Evolutionary conservation across 1,140 invertebrate species (phyloP).

Genomic region (Bombus pascuorum): DNA sequence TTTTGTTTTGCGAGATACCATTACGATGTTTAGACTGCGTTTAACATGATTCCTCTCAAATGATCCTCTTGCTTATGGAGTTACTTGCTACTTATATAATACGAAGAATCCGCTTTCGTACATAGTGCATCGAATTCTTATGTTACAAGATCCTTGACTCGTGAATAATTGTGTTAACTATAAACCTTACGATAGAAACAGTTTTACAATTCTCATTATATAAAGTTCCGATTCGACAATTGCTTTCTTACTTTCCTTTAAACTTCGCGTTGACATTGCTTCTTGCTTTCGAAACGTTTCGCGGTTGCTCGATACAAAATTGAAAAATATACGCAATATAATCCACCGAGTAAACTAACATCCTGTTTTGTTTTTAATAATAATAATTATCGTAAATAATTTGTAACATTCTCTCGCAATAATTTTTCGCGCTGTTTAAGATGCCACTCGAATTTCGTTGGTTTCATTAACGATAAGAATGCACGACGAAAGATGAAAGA

Average conservation of each 20-base stretch:
- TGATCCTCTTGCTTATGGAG: slow-evolving; percentile 31
- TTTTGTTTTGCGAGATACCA: slow-evolving; percentile 40
- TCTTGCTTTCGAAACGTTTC: background rate
- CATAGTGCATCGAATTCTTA: slow-evolving; percentile 51
- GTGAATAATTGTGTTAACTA: slow-evolving; percentile 36
- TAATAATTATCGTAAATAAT: background rate
- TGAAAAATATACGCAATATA: slow-evolving; percentile 1
- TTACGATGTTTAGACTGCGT: slow-evolving; percentile 19
- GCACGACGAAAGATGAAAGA: slow-evolving; percentile 24
- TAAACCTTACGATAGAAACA: slow-evolving; percentile 48
- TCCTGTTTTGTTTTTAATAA: background rate
- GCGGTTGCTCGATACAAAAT: background rate
- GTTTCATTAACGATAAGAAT: slow-evolving; percentile 5
- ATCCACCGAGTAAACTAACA: slow-evolving; percentile 1
- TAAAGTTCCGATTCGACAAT: slow-evolving; percentile 16
- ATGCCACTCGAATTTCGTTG: background rate
- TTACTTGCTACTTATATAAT: slow-evolving; percentile 49
- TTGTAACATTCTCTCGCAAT: background rate
- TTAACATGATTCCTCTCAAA: slow-evolving; percentile 39
- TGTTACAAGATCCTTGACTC: slow-evolving; percentile 41
- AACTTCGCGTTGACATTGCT: background rate
- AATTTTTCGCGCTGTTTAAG: background rate
- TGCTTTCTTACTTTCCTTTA: background rate
- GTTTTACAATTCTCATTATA: slow-evolving; percentile 46
- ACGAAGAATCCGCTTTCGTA: slow-evolving; percentile 48